A percentile compares a stretch with the other conserved stretches of the same genome.
Conservation (phyloP, 1,140 invertebrate genomes). For the Apis laboriosa region DNA sequence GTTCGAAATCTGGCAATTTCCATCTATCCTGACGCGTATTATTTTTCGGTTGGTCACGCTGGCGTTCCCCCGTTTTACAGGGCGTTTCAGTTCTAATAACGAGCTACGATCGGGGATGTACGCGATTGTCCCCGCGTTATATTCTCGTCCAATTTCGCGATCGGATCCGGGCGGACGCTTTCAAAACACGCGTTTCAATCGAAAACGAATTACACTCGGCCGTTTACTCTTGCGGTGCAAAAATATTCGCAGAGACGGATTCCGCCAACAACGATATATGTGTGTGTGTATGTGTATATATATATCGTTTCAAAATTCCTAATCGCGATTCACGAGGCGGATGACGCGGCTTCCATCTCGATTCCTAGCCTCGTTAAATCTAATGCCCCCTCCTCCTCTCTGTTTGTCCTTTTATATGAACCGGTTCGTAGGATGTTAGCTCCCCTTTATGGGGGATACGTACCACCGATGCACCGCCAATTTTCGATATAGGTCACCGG, state of each 20-base stretch:
- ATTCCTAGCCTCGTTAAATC: conserved; percentile 24
- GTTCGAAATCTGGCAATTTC: neutral
- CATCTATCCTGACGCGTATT: neutral
- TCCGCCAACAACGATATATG: no score
- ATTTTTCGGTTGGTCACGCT: neutral
- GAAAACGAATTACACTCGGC: conserved; percentile 10
- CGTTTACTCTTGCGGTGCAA: neutral
- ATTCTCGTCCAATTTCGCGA: neutral
- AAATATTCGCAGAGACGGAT: neutral
- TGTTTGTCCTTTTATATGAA: conserved; percentile 27
- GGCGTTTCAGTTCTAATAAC: conserved; percentile 24
- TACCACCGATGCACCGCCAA: conserved; percentile 1
- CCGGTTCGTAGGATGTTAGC: conserved; percentile 4
- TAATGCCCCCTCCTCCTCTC: neutral
- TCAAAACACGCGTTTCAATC: conserved; percentile 22
- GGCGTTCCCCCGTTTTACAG: neutral
- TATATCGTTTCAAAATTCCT: neutral
- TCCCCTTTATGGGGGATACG: conserved; percentile 28
- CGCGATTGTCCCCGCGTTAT: neutral
- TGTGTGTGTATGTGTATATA: no score
- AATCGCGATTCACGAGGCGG: neutral
- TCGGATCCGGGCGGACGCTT: neutral
- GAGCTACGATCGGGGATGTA: neutral
- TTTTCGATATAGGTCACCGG: conserved; percentile 38
- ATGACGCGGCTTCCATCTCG: neutral